These are phyloP conservation scores for Meandrina meandrites DNA, from an alignment of 92 coral and sea anemone genomes.

Conservation along the genomic window DNA sequence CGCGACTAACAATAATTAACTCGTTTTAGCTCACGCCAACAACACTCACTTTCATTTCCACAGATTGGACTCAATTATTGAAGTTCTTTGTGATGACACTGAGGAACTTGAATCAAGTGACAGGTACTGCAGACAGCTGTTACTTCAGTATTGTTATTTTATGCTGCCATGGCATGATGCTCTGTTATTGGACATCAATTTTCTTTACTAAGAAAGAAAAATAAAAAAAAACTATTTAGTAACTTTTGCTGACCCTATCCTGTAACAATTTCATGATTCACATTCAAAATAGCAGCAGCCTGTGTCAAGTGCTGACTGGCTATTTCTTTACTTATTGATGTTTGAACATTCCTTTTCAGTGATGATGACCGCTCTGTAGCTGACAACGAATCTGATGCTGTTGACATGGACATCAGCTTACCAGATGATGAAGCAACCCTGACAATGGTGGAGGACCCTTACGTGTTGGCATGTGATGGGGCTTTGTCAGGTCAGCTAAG, in stretches of 20 bases:
- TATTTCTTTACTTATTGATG: no score
- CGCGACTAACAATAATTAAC: no score
- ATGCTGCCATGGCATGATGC: background rate
- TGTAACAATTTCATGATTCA: no score
- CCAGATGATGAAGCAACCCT: slow-evolving; percentile 15
- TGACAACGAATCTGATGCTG: slow-evolving; percentile 14
- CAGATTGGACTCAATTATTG: slow-evolving; percentile 16
- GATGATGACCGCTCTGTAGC: background rate
- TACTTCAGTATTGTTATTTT: background rate
- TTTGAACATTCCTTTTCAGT: no score
- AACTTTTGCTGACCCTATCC: no score
- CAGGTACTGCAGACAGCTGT: background rate
- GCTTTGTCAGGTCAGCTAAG: background rate
- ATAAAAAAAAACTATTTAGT: no score
- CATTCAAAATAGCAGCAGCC: no score
- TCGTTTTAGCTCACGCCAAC: no score
- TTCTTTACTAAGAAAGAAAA: no score
- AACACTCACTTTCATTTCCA: background rate
- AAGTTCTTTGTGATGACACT: background rate
- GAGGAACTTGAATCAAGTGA: background rate
- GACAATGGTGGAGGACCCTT: slow-evolving; percentile 13
- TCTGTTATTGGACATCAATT: no score
- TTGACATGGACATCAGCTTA: no score
- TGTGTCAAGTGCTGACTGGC: no score
- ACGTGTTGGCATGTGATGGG: background rate